Base-by-base conservation (phyloP, 2,888 invertebrate species). In the Pandemis corylana region DNA sequence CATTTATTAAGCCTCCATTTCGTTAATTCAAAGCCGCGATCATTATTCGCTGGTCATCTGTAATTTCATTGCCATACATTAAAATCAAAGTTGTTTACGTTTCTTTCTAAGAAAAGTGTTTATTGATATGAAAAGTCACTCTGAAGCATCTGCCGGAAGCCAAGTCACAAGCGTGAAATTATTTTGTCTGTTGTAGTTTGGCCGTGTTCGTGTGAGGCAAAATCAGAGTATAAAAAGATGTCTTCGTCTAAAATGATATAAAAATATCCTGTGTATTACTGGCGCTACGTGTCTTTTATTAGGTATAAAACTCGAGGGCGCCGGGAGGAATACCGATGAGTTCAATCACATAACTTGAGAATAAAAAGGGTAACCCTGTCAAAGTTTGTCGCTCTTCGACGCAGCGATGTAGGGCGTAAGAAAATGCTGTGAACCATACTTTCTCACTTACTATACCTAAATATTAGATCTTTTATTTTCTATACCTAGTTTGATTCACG, bases 301-400 rank as follows among this genome's bases (percentile, higher is more conserved):
- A 85, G 84, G 83, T 86, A 84, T 85, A 84, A 86, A 88, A 87
- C 84, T 87, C 85, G 81, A 80, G 78, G 82, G 76, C 78, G 74
- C 78, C 49, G 82, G 78, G 75, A 76, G 81, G 89, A 88, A 89
- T 89, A 87, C 83, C 82, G 82, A 89, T 87, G 85, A 87, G 83
- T 80, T 83, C 86, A 87, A 89, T 89, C 87, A 87, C 87, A 88
- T 86, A 87, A 85, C 85, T 86, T 77, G 80, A 77, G 81, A 80
- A 81, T 83, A 85, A 85, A 87, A 87, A 86, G 83, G 85, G 85
- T 83, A 80, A 79, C 81, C 82, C 82, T 84, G 81, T 72, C 77
- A 77, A 85, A 87, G 82, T 84, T 84, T 79, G 80, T 82, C 82
- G 81, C 80, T 79, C 78, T 78, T 70, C 82, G 79, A 86, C 67